These are phyloP conservation scores for Podarcis lilfordi DNA, from an alignment of 2,797 vertebrate species.

Conservation along the genomic window DNA sequence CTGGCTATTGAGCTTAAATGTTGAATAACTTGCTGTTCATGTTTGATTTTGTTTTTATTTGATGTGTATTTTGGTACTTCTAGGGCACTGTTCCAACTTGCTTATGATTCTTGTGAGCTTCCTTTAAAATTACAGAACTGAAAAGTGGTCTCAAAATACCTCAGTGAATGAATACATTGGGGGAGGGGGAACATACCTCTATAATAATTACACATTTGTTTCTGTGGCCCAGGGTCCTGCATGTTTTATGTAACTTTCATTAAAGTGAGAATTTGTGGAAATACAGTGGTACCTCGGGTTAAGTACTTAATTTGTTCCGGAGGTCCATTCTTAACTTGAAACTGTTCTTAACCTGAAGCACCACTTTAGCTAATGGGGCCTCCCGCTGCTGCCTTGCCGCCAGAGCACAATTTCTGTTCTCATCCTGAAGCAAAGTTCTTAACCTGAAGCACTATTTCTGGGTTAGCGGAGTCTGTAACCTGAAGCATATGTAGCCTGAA, in stretches of 20 bases:
- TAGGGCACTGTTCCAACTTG: neutral
- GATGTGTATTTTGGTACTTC: neutral
- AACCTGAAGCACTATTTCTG: too few relatives aligned
- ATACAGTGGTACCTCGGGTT: neutral
- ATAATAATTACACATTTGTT: neutral
- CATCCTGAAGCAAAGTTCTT: too few relatives aligned
- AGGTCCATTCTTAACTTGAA: too few relatives aligned
- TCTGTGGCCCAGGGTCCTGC: neutral
- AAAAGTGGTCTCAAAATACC: neutral
- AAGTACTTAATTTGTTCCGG: too few relatives aligned
- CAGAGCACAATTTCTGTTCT: too few relatives aligned
- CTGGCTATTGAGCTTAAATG: neutral
- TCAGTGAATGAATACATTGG: neutral
- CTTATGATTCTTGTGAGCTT: neutral
- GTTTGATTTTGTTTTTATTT: neutral
- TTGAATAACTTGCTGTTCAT: neutral
- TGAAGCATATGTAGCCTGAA: too few relatives aligned
- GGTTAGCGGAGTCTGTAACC: too few relatives aligned
- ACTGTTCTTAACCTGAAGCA: too few relatives aligned
- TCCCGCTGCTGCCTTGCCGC: too few relatives aligned
- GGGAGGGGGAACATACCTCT: neutral
- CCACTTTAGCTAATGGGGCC: too few relatives aligned
- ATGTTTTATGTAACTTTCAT: neutral
- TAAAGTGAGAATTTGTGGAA: neutral
- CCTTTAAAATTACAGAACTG: neutral